Evolutionary conservation across 2,113 vertebrate species (phyloP), one percentile per base, ranked within the genome.

Genomic region (Raja brachyura): DNA sequence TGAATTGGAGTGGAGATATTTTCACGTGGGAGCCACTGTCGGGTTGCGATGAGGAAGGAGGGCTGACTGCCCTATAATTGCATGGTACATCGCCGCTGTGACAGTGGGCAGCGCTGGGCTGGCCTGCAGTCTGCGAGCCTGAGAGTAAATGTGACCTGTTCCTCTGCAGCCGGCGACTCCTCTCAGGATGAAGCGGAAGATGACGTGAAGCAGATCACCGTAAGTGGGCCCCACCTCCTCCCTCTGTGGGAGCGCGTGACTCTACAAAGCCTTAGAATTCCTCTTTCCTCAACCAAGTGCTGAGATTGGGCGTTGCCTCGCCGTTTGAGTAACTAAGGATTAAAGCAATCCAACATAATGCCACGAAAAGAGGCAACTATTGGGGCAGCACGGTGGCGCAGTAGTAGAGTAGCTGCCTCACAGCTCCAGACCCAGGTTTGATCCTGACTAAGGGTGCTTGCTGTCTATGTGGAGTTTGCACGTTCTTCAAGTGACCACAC

Each of bases 171-270:
- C 48, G 98, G 99, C 93, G 99, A 99, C 94, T 99, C 99, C 63
- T 99, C 98, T 0, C 99, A 99, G 95, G 99, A 99, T 88, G 99
- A 99, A 95, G 97, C 96, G 0, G 99, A 99, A 95, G 99, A 99
- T 0, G 99, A 99, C 0, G 96, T 97, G 93, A 99, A 99, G 93
- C 98, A 99, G 94, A 98, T 99, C 94, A 99, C 99, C 94, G 99
- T 99, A 96, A 95, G 96, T 78, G 18, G 74, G 10, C 33, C 59
- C 11, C 7, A n/a, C 56, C 78, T 78, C 93, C 93, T 81, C 5
- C 68, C 68, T 11, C 11, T 14, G 61, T 90, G 22, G 18, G 70
- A 20, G 18, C 22, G 18, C 70, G 18, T 20, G 1, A 73, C 70
- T 73, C 70, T 73, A 22, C 18, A 73, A 73, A 73, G 70, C 70